phyloP scores from a whole-genome alignment of 2,797 vertebrate genomes.

The Bufotes viridis region DNA sequence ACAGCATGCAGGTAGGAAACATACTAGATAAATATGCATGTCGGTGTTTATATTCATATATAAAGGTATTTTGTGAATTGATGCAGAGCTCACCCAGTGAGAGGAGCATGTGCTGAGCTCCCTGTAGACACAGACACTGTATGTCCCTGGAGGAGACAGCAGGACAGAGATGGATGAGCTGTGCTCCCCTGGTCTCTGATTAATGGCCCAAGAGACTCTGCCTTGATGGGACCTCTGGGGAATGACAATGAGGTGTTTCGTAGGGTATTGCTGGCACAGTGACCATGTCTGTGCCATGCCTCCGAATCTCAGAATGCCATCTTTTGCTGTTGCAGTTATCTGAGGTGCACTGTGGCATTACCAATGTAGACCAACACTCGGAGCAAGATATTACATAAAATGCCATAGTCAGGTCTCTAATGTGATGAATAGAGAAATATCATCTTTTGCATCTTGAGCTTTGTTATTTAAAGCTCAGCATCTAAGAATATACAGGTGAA shows the following conservation, averaged over 20 bases:
- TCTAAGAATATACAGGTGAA: too few species aligned
- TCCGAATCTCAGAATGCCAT: background rate
- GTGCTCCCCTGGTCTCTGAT: slow-evolving; percentile 52
- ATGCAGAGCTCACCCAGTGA: slow-evolving; percentile 36
- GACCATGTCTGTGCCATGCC: slow-evolving; percentile 49
- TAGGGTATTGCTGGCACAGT: slow-evolving; percentile 52
- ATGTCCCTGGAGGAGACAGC: slow-evolving; percentile 56
- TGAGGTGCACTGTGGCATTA: background rate
- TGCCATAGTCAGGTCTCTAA: background rate
- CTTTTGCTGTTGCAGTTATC: slow-evolving; percentile 14
- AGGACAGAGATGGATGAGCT: slow-evolving; percentile 60
- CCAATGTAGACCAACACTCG: background rate
- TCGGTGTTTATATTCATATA: background rate
- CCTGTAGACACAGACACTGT: slow-evolving; percentile 55
- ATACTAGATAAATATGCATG: background rate
- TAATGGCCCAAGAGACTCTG: slow-evolving; percentile 55
- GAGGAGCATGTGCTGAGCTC: slow-evolving; percentile 36
- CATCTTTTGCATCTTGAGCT: background rate
- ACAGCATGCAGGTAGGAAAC: background rate
- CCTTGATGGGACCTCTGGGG: slow-evolving; percentile 55
- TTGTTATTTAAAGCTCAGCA: background rate
- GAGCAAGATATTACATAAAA: background rate
- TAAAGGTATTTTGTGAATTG: background rate
- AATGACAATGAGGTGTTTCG: slow-evolving; percentile 56
- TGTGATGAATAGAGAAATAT: background rate